phyloP scores from a whole-genome alignment of 2,113 vertebrate genomes.

The Corapipo altera region DNA sequence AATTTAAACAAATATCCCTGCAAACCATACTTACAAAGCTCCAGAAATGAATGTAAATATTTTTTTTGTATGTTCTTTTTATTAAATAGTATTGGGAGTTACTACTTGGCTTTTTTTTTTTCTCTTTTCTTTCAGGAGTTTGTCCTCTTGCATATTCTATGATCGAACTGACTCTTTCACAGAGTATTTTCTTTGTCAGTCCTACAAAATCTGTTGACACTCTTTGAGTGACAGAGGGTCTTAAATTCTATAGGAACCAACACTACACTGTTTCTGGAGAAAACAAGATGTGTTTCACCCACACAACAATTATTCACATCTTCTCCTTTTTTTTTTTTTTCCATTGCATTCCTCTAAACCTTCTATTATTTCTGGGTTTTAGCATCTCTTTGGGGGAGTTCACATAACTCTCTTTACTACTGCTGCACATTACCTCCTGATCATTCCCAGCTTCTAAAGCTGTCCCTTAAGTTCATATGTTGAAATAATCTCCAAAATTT shows the following conservation, averaged over 20 bases:
- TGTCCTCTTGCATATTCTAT: background rate
- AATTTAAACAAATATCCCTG: background rate
- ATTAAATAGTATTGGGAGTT: background rate
- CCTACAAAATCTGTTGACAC: background rate
- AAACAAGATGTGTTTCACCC: background rate
- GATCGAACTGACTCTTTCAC: background rate
- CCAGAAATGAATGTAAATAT: background rate
- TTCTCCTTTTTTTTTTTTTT: background rate
- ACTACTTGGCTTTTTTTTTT: background rate
- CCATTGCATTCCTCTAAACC: background rate
- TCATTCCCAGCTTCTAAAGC: background rate
- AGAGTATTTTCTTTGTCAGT: background rate
- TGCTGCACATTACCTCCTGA: background rate
- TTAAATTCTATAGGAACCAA: background rate
- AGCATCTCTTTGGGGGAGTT: accelerated
- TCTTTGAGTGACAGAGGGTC: background rate
- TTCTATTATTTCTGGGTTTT: background rate
- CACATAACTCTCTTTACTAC: background rate
- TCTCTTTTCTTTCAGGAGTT: background rate
- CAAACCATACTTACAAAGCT: background rate
- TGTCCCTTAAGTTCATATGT: background rate
- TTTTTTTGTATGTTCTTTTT: background rate
- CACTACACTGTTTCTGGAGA: background rate
- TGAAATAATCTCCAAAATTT: background rate
- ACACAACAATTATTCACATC: background rate